Conservation (phyloP, 2,888 invertebrate species). For the Nudaria mundana region DNA sequence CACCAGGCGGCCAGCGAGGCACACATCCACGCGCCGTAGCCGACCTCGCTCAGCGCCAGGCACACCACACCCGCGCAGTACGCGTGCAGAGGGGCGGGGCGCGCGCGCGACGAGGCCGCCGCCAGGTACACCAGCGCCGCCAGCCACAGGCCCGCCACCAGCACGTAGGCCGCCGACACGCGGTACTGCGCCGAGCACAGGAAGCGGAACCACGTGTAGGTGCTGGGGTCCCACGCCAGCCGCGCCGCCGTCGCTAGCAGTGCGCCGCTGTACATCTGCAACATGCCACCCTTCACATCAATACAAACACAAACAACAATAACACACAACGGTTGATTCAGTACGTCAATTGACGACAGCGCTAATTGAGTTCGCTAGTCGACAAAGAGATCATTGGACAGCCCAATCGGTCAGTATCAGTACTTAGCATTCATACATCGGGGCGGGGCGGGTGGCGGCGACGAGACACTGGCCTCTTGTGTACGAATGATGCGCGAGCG, state of each 20-base stretch:
- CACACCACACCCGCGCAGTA: conserved; percentile 63
- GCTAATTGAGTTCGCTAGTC: neutral
- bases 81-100: conserved; percentile 42
- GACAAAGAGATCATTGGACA: conserved; percentile 10
- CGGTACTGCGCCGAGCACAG: conserved; percentile 75
- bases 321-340: neutral
- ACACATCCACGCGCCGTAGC: conserved; percentile 74
- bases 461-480: no score
- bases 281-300: conserved; percentile 6
- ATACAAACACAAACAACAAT: neutral
- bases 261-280: conserved; percentile 76
- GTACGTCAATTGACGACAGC: neutral
- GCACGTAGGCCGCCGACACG: conserved; percentile 67
- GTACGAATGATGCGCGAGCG: no score
- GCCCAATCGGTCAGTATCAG: no score
- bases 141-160: conserved; percentile 67
- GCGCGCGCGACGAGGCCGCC: conserved; percentile 44
- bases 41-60: conserved; percentile 65
- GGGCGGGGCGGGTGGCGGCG: no score
- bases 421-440: no score
- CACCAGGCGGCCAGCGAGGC: conserved; percentile 70
- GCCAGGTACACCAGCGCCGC: conserved; percentile 69
- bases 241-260: conserved; percentile 76
- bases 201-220: conserved; percentile 76
- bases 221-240: conserved; percentile 77